Evolutionary conservation across 2,797 vertebrate genomes (phyloP).

Genomic region (Chromobotia macracanthus): DNA sequence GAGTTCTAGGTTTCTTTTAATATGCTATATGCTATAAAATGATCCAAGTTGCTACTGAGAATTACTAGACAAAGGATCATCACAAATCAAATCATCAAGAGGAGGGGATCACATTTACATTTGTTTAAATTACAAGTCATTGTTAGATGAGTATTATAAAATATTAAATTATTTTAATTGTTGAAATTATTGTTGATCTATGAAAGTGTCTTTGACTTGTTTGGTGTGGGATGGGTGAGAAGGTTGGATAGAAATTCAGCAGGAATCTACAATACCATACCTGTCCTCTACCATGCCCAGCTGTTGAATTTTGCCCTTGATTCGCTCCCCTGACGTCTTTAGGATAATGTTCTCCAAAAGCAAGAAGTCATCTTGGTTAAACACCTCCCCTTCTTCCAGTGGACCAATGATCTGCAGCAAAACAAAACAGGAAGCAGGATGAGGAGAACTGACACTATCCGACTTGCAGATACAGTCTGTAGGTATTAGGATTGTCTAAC

Average conservation of each 20-base stretch:
- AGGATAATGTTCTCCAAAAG: conserved; percentile 94
- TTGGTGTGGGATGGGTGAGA: not conserved
- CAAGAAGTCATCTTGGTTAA: conserved; percentile 98
- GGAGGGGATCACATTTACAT: too few relatives aligned
- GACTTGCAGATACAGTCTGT: not conserved
- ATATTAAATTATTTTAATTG: too few relatives aligned
- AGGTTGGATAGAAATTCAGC: too few relatives aligned
- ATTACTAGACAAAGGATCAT: too few relatives aligned
- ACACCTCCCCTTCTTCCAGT: conserved; percentile 87
- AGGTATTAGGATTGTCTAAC: not conserved
- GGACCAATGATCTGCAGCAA: conserved; percentile 89
- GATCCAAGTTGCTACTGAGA: too few relatives aligned
- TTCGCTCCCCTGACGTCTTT: conserved; percentile 94
- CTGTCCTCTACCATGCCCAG: conserved; percentile 92
- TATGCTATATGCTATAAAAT: too few relatives aligned
- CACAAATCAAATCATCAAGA: too few relatives aligned
- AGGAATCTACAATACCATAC: conserved; percentile 67
- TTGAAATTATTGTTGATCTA: too few relatives aligned
- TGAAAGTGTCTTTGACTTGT: not conserved
- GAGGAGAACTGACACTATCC: not conserved
- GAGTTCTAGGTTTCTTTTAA: too few relatives aligned
- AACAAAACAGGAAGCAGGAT: not conserved
- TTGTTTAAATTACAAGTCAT: too few relatives aligned
- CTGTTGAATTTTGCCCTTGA: conserved; percentile 90
- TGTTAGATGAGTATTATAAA: too few relatives aligned